Evolutionary conservation across 2,888 invertebrate genomes (phyloP), one percentile per base, ranked within the genome.

Genomic region (Melitaea athalia): DNA sequence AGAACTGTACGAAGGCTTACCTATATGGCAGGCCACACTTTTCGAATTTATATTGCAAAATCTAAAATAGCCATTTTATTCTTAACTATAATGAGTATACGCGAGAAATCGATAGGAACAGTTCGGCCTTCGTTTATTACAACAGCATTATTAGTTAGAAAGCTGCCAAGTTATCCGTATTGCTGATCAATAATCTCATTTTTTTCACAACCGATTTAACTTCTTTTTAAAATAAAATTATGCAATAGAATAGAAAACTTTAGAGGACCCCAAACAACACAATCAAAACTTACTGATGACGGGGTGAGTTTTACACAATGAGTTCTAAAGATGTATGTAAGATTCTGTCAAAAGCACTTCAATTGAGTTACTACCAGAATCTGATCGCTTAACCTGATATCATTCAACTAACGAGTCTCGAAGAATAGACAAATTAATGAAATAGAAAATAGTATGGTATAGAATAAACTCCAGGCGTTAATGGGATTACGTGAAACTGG

Each of bases 401-500:
- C 45, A 11, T 45, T 14, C 0, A 5, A 14, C 11, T n/a, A 49
- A 49, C 47, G 5, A n/a, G n/a, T 6, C n/a, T 15, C 45, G 55
- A 43, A 53, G 31, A 67, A 62, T 59, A 47, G 61, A 57, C 57
- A 59, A 57, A 66, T 59, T 52, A 67, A 62, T 47, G 52, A 47
- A 42, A 62, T 52, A 64, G 62, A 62, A 70, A 70, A 67, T 43
- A 64, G 62, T 63, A 64, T 42, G 57, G 15, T 47, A 68, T 59
- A 49, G 47, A 70, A 59, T 47, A 62, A 63, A 62, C 67, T 49
- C 67, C 14, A 64, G 62, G 38, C 59, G 59, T 49, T 64, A 70
- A 68, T 70, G 49, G 70, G 64, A 74, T 72, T 74, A 74, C 67
- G 57, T 42, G 59, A 61, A 71, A 64, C 69, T 71, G 55, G 72